Evolutionary conservation across 2,113 vertebrate genomes (phyloP).

Genomic region (Martes martes): DNA sequence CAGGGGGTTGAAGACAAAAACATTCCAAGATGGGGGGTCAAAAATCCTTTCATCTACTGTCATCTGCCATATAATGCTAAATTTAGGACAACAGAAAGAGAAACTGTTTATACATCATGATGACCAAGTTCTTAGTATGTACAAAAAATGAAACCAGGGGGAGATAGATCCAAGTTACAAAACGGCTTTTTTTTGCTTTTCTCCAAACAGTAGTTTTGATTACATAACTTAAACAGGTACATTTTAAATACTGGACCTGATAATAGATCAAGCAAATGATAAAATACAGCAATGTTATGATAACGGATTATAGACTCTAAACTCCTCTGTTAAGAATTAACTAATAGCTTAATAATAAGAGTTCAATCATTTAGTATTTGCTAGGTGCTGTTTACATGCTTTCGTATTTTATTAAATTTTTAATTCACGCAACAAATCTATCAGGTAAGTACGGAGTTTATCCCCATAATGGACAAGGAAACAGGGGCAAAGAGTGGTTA

Average conservation of each 20-base stretch:
- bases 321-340: neutral
- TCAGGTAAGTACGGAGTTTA: neutral
- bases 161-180: neutral
- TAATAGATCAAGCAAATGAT: neutral
- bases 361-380: neutral
- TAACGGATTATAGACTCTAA: neutral
- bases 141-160: conserved; percentile 6
- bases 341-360: neutral
- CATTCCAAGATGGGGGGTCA: neutral
- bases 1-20: neutral
- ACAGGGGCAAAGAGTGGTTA: neutral
- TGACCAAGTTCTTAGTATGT: neutral
- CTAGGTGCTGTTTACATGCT: neutral
- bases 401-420: neutral
- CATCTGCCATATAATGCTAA: neutral
- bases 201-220: neutral
- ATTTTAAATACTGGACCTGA: neutral
- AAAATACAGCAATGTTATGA: neutral
- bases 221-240: neutral
- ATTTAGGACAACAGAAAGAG: neutral
- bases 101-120: neutral
- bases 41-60: neutral
- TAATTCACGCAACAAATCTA: neutral
- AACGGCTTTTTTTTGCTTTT: neutral
- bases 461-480: neutral